Base-by-base conservation (phyloP, 1,140 invertebrate species). In the Babylonia areolata region DNA sequence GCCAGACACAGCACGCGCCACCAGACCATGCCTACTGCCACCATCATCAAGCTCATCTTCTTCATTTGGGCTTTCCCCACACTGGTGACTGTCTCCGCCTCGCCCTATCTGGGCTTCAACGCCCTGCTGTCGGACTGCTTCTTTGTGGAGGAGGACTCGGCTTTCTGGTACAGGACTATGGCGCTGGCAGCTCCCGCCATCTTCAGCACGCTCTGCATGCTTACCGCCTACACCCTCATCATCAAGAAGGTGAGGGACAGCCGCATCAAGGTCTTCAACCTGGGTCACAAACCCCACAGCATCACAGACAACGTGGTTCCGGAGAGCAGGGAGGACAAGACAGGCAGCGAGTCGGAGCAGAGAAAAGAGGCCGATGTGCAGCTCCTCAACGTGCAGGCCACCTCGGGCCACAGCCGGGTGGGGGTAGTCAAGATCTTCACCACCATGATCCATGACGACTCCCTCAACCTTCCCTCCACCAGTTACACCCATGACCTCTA, bases 171-270 rank as follows among this genome's bases (percentile, higher is more conserved):
- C 51, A 84, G 58, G 39, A 40, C 31, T 20, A 28, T 84, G n/a
- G 86, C 71, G 9, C 39, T 87, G 46, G 51, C 40, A 23, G 20
- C 35, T 3, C 86, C 86, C 3, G 81, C 86, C 17, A 9, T 87
- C 9, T 5, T 46, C 73, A 84, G 80, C 35, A 39, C 46, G 15
- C 3, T 69, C 15, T 78, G 69, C 35, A 78, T 84, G 35, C 71
- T 84, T 11, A 35, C 51, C 71, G 75, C 51, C 28, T 87, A 87
- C 46, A 40, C 33, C 33, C 75, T 87, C 33, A 87, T 84, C 75
- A 71, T 87, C 64, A 75, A 79, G n/a, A 87, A 78, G 77, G 86
- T 84, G 35, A 23, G 71, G 31, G 73, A 84, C 81, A 87, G 86
- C 35, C 46, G 42, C 6, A 17, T 54, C 28, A 87, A 84, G 58